A percentile compares a stretch with the other conserved stretches of the same genome.
Conservation (phyloP, 2,888 invertebrate genomes). For the Caenorhabditis afra region DNA sequence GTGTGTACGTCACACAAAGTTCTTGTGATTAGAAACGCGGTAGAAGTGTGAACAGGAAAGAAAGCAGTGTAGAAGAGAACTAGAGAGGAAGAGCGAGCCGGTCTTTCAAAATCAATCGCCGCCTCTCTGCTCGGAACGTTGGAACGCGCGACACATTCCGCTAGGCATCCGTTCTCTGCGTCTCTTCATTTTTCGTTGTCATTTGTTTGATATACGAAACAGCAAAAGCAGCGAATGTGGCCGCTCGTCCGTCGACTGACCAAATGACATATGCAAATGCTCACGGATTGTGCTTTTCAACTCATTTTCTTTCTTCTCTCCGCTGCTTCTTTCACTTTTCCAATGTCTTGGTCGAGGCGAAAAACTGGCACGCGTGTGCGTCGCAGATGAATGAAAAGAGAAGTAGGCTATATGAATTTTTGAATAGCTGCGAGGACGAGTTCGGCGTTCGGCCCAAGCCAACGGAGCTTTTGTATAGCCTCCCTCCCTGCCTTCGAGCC, state of each 20-base stretch:
- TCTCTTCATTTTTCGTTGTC: conserved; percentile 15
- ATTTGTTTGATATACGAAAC: conserved; percentile 20
- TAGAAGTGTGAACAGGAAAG: no score
- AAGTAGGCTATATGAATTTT: conserved; percentile 19
- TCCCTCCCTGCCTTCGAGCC: neutral
- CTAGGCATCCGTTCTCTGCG: conserved; percentile 40
- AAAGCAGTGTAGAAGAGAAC: no score
- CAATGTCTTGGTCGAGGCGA: neutral
- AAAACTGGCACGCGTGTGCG: no score
- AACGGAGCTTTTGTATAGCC: conserved; percentile 30
- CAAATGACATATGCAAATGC: conserved; percentile 49
- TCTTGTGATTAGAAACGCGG: neutral
- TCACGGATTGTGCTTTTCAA: neutral
- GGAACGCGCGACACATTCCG: conserved; percentile 32
- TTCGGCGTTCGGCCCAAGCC: no score
- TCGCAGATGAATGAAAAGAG: neutral
- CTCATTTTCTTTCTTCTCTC: neutral
- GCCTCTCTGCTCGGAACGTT: no score
- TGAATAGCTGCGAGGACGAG: neutral
- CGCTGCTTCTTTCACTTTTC: neutral
- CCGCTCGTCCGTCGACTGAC: conserved; percentile 11
- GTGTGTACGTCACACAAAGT: no score
- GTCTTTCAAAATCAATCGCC: no score
- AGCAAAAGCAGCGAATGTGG: conserved; percentile 34
- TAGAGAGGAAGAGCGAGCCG: no score